Evolutionary conservation across 2,888 invertebrate species (phyloP).

Genomic region (Campoplex nolae): DNA sequence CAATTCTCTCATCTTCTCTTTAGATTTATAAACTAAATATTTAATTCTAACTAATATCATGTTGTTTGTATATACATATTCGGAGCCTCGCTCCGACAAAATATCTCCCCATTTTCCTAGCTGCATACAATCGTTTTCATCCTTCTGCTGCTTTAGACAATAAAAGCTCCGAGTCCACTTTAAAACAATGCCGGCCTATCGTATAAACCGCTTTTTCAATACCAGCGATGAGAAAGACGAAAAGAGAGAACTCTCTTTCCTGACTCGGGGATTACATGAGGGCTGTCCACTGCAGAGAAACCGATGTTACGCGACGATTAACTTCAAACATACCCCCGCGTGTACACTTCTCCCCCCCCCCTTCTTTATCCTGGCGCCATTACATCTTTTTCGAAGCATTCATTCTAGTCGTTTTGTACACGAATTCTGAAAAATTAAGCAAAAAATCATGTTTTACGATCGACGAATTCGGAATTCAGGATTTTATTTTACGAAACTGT

Average conservation of each 20-base stretch:
- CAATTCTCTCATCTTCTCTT: conserved; percentile 6
- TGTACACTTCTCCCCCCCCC: neutral
- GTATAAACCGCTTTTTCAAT: conserved; percentile 83
- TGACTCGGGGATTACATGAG: conserved; percentile 77
- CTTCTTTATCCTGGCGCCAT: neutral
- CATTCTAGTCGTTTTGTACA: neutral
- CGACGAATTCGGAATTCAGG: neutral
- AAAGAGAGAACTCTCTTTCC: conserved; percentile 26
- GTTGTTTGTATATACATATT: conserved; percentile 14
- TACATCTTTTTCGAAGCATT: conserved; percentile 29
- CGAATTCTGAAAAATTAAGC: neutral
- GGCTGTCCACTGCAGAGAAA: conserved; percentile 83
- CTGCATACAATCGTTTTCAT: conserved; percentile 37
- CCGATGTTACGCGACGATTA: conserved; percentile 83
- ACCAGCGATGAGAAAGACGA: conserved; percentile 57
- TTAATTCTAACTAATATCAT: neutral
- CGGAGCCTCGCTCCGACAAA: conserved; percentile 10
- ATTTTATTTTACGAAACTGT: neutral
- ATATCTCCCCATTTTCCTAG: neutral
- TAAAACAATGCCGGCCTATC: conserved; percentile 82
- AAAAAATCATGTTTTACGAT: neutral
- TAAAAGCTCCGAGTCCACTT: conserved; percentile 80
- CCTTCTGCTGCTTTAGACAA: conserved; percentile 76
- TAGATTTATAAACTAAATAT: conserved; percentile 11
- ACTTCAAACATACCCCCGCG: conserved; percentile 78